Evolutionary conservation across 1,140 invertebrate species (phyloP).

Genomic region (Atta cephalotes): DNA sequence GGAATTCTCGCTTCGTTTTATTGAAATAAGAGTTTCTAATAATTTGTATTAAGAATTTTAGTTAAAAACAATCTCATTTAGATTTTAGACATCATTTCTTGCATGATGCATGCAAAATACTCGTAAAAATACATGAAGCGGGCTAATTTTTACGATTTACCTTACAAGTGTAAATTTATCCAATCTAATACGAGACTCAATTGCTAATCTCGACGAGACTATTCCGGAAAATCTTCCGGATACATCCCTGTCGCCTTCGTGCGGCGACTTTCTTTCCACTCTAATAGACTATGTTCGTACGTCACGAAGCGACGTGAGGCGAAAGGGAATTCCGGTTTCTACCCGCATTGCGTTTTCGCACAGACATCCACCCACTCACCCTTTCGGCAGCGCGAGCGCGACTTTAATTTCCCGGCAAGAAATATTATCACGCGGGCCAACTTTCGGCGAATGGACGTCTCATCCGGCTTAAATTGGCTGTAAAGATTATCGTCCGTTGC

Average conservation of each 20-base stretch:
- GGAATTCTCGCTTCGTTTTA: too few relatives aligned
- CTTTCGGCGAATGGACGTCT: constrained; percentile 68
- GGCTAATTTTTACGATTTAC: neutral
- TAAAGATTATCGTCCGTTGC: constrained; percentile 38
- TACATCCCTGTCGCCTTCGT: constrained; percentile 4
- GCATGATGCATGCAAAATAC: too few relatives aligned
- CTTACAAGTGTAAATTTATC: neutral
- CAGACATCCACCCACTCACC: neutral
- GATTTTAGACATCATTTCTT: neutral
- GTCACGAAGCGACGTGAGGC: constrained; percentile 39
- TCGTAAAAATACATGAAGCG: neutral
- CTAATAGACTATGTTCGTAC: constrained; percentile 49
- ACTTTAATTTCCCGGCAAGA: constrained; percentile 50
- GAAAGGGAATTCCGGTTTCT: constrained; percentile 25
- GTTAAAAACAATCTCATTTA: too few relatives aligned
- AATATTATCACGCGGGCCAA: constrained; percentile 69
- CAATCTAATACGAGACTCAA: neutral
- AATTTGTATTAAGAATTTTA: too few relatives aligned
- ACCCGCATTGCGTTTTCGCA: constrained; percentile 5
- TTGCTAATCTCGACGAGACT: neutral
- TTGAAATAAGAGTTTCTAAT: too few relatives aligned
- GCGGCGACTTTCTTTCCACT: constrained; percentile 14
- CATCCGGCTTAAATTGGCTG: constrained; percentile 66
- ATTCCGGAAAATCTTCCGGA: neutral
- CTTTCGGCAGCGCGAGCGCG: constrained; percentile 4